A percentile compares a stretch with the other conserved stretches of the same genome.
Conservation (phyloP, 2,113 vertebrate species). For the Pagrus major region DNA sequence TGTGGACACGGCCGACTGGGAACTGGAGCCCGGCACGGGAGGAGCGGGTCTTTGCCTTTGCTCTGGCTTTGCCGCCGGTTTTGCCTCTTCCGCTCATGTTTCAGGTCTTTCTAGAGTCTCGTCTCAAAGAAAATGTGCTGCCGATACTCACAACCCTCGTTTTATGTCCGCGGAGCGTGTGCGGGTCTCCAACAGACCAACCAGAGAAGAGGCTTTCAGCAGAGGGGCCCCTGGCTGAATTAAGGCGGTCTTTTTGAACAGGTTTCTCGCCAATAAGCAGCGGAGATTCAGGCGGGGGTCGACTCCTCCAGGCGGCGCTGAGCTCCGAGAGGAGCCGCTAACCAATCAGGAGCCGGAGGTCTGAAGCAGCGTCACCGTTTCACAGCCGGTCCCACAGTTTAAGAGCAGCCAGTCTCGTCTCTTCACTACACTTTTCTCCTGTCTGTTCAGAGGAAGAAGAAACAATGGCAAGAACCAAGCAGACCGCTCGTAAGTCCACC, state of each 20-base stretch:
- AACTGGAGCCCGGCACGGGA: no score
- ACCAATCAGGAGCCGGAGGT: slow-evolving; percentile 7
- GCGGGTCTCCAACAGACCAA: neutral
- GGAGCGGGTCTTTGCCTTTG: no score
- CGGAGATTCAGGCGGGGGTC: neutral
- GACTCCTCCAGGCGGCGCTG: neutral
- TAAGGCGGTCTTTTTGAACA: neutral
- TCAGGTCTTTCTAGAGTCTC: no score
- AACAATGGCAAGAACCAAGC: neutral
- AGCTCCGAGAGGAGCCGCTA: neutral
- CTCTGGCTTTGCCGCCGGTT: no score
- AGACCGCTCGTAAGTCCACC: neutral
- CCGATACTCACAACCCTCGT: accelerated
- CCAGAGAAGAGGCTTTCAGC: neutral
- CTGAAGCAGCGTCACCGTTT: neutral
- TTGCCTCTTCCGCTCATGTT: no score
- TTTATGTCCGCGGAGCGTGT: neutral
- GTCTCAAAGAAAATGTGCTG: no score
- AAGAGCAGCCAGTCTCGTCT: neutral
- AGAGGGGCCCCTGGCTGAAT: neutral
- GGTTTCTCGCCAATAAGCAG: neutral
- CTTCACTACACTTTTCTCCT: neutral
- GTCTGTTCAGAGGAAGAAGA: no score
- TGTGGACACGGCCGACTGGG: no score
- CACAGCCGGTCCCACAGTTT: neutral